Evolutionary conservation across 2,113 vertebrate genomes (phyloP).

Genomic region (Dasypus novemcinctus): DNA sequence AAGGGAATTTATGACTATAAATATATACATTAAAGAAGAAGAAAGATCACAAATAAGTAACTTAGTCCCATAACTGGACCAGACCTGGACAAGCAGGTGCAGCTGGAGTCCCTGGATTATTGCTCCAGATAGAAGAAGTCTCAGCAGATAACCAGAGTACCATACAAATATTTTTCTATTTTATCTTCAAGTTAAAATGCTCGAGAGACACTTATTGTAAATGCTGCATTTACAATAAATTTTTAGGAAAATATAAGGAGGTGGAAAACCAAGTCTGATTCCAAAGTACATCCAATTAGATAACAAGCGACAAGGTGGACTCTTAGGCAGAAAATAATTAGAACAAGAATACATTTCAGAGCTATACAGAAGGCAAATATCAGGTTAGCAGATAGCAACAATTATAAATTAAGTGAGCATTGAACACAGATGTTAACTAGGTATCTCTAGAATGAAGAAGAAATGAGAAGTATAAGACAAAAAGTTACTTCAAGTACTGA

Average conservation of each 20-base stretch:
- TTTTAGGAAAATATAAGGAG: neutral
- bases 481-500: neutral
- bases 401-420: neutral
- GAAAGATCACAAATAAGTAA: too few relatives aligned
- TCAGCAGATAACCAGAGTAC: neutral
- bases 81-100: too few relatives aligned
- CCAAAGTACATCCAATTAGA: neutral
- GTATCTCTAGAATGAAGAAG: neutral
- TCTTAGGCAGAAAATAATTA: neutral
- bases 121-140: neutral
- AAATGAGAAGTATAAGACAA: neutral
- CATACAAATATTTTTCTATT: neutral
- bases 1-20: too few relatives aligned
- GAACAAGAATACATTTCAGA: neutral
- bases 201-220: neutral
- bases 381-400: neutral
- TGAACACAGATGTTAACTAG: neutral
- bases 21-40: too few relatives aligned
- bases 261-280: neutral
- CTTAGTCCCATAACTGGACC: too few relatives aligned
- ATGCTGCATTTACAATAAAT: neutral
- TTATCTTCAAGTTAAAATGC: neutral
- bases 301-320: neutral
- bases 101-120: neutral
- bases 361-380: neutral